Base-by-base conservation (phyloP, 2,113 vertebrate genomes). In the Dicentrarchus labrax region DNA sequence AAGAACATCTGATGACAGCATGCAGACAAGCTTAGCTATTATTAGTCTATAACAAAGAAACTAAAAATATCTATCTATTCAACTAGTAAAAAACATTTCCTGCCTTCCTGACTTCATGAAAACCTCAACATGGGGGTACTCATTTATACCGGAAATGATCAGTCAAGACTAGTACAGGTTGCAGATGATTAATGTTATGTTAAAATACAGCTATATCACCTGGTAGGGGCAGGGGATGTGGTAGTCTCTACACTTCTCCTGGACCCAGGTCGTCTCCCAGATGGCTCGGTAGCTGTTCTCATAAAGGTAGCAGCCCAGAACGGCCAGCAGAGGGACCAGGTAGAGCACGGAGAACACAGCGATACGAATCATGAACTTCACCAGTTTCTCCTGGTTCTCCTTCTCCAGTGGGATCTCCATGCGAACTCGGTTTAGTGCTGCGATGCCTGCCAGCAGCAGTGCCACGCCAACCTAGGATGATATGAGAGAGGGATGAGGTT, bases 291-390 rank as follows among this genome's bases (percentile, higher is more conserved):
- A 96, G 11, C 97, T 97, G 95, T 97, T 98, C 93, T 99, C 98
- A 15, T 99, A 99, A 53, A 99, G 96, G 91, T 98, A 98, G 93
- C 98, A 99, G 88, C 95, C 95, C 73, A 99, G 96, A 0, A 99
- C 97, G 19, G 96, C 96, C 87, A 99, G 93, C 86, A 99, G 95
- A 0, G 98, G 98, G 73, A 97, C 97, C n/a, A 99, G 97, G 94
- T 99, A 99, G 38, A 99, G 96, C 16, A 97, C 96, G n/a, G 98
- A 99, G 96, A 99, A 99, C 38, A 99, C 97, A 1, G 96, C 98
- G 39, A 99, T 99, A 11, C 98, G 98, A 92, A 99, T 99, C 98
- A 99, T 99, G 95, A 99, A 99, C 94, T 99, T 99, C 80, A 99
- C 98, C 84, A 99, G 93, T 71, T 99, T 99, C 94, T 99, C 98